These are phyloP conservation scores for Calcarius lapponicus DNA, from an alignment of 2,797 vertebrate species.

Conservation along the genomic window DNA sequence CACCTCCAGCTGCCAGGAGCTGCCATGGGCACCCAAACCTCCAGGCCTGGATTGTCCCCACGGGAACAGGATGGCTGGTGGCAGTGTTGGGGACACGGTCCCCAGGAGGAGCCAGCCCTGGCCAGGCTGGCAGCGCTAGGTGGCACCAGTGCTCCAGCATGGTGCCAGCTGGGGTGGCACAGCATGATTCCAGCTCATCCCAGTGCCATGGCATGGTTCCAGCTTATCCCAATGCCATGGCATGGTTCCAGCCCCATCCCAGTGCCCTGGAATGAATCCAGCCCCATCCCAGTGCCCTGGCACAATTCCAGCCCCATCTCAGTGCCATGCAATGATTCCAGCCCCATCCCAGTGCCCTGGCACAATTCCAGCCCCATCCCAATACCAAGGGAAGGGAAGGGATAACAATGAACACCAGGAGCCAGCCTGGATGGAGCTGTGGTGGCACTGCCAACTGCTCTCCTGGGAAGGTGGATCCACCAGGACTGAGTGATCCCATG, in stretches of 20 bases:
- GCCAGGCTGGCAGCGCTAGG: constrained; percentile 20
- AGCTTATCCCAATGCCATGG: not conserved
- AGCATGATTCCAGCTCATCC: not conserved
- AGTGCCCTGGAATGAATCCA: not conserved
- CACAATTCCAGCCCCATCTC: not conserved
- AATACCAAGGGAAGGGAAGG: too few relatives aligned
- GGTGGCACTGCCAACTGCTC: fast-evolving
- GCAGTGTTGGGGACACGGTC: fast-evolving
- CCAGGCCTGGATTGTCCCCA: not conserved
- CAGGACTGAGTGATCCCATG: not conserved
- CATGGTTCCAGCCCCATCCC: fast-evolving
- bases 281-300: not conserved
- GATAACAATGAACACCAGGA: not conserved
- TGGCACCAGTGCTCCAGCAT: constrained; percentile 23
- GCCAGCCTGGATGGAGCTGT: not conserved
- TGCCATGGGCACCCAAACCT: not conserved
- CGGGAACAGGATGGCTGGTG: fast-evolving
- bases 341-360: not conserved
- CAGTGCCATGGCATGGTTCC: not conserved
- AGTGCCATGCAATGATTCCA: too few relatives aligned
- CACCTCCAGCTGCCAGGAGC: not conserved
- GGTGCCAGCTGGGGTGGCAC: fast-evolving
- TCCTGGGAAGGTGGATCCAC: not conserved
- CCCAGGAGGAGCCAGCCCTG: not conserved
- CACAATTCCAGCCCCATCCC: not conserved